Conservation (phyloP, 37 sponge, comb jelly and placozoan genomes). For the Halichondria panicea region DNA sequence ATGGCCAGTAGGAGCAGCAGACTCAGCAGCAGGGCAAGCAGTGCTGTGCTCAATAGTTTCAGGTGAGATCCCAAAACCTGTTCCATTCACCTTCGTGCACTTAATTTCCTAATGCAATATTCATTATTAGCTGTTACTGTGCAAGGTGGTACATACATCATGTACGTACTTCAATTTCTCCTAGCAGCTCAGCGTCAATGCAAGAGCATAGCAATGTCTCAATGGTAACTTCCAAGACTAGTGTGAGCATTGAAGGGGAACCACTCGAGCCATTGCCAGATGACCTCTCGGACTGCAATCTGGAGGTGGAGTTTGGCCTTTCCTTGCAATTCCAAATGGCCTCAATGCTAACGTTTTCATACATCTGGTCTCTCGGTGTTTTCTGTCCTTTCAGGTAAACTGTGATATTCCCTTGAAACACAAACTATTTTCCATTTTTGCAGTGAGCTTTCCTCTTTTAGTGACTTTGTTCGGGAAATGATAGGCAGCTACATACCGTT, state of each 20-base stretch:
- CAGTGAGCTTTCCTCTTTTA: conserved; percentile 39
- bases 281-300: conserved; percentile 15
- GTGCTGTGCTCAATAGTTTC: background rate
- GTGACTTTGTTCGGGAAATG: conserved; percentile 56
- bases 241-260: background rate
- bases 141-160: no score
- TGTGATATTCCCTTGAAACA: no score
- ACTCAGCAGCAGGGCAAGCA: conserved; percentile 14
- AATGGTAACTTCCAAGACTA: no score
- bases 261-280: conserved; percentile 11
- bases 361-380: conserved; percentile 67
- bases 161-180: no score
- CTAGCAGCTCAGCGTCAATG: no score
- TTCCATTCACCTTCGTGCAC: background rate
- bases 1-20: conserved; percentile 14
- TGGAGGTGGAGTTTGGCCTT: conserved; percentile 19
- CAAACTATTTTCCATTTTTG: no score
- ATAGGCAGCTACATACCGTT: conserved; percentile 39
- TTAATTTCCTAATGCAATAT: background rate
- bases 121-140: background rate
- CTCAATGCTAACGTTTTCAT: conserved; percentile 37
- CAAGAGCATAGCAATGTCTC: no score
- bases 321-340: conserved; percentile 30
- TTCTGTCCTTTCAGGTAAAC: conserved; percentile 50
- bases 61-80: background rate